Evolutionary conservation across 1,140 invertebrate genomes (phyloP).

Genomic region (Aleiodes sp.): DNA sequence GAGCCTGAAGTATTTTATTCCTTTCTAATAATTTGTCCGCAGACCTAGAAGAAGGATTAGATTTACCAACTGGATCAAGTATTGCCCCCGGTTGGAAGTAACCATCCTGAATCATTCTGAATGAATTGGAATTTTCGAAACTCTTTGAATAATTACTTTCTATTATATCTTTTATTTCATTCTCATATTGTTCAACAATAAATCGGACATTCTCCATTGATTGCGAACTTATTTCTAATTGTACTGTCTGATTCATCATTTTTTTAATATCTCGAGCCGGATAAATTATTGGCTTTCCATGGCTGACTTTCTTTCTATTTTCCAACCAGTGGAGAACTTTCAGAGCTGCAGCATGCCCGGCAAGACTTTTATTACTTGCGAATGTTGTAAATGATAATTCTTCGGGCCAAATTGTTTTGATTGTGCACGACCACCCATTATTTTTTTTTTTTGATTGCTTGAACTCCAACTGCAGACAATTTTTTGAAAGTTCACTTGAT

Average conservation of each 20-base stretch:
- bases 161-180: conserved; percentile 30
- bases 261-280: conserved; percentile 9
- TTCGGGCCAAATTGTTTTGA: conserved; percentile 52
- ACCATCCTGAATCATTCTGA: background rate
- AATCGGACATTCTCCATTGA: conserved; percentile 36
- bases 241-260: background rate
- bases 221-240: conserved; percentile 39
- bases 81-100: background rate
- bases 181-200: conserved; percentile 44
- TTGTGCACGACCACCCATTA: conserved; percentile 36
- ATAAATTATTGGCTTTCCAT: conserved; percentile 42
- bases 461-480: background rate
- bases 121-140: background rate
- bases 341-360: conserved; percentile 37
- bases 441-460: background rate
- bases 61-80: conserved; percentile 35
- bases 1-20: conserved; percentile 17
- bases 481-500: conserved; percentile 33
- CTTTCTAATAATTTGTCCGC: background rate
- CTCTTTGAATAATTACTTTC: background rate
- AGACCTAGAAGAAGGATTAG: background rate
- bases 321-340: conserved; percentile 53
- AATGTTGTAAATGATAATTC: conserved; percentile 38
- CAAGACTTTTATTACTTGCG: conserved; percentile 40
- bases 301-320: conserved; percentile 35